Evolutionary conservation across 2,113 vertebrate genomes (phyloP), one percentile per base, ranked within the genome.

Genomic region (Labeo catla): DNA sequence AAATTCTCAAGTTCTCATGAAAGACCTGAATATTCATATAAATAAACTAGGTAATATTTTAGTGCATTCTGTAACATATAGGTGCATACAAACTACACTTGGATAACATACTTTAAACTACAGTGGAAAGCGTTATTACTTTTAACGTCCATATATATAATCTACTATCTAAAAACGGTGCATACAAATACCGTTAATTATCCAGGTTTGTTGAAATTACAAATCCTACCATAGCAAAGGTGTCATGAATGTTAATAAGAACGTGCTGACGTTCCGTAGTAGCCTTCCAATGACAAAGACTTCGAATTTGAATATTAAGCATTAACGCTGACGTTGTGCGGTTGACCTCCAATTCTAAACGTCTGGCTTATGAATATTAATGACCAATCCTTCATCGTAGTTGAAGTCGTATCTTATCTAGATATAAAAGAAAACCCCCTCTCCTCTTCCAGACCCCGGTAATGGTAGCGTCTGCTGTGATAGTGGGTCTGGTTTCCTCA

Each of bases 391-490:
- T 78, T 89, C 88, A 76, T 66, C 82, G 68, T 79, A 2, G 50
- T 21, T 19, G 34, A 5, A 43, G 34, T 9, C 9, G 12, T 34
- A 34, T 23, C n/a, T 49, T 10, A 43, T 23, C 7, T 12, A 15
- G 23, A 36, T 9, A 45, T 5, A 2, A 7, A 23, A 21, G 54
- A 34, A 82, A 66, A 34, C 76, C 47, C 88, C 87, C 90, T 91
- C 70, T 83, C 87, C 90, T 91, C 70, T 83, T 65, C 45, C 47
- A 0, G 6, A 63, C 15, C 59, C 21, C 1, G 23, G 28, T 21
- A 82, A 83, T 95, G 94, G 94, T 95, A 92, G 36, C 84, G 81
- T 92, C 94, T 91, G 72, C 43, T 87, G 88, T 83, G 88, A 89
- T 82, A 84, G 72, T 76, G 84, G 78, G n/a, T 65, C 86, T 81